Percentiles rank a stretch among this genome's conserved stretches.
These are phyloP conservation scores for Hecatera dysodea DNA, from an alignment of 2,888 invertebrate species.

Conservation along the genomic window DNA sequence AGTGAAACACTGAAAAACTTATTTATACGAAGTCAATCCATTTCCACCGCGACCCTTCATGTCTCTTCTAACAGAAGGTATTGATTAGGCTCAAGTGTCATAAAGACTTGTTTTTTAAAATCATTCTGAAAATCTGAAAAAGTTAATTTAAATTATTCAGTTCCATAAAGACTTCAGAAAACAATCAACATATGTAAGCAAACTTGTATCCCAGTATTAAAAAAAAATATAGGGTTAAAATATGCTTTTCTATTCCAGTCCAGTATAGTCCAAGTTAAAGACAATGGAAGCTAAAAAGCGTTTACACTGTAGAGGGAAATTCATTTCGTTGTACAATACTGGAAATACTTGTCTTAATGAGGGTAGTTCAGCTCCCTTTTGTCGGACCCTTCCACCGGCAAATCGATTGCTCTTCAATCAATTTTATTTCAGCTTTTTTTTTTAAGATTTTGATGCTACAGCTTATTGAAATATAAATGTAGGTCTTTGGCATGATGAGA, in stretches of 20 bases:
- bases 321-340: constrained; percentile 72
- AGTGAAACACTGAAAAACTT: no score
- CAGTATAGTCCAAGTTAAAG: constrained; percentile 61
- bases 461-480: neutral
- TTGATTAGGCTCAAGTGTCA: no score
- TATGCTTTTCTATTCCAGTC: constrained; percentile 25
- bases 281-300: constrained; percentile 70
- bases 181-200: no score
- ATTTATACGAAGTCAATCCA: no score
- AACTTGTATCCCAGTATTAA: neutral
- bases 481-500: neutral
- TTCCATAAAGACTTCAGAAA: no score
- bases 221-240: neutral
- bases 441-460: neutral
- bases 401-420: constrained; percentile 63
- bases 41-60: no score
- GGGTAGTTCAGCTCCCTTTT: constrained; percentile 56
- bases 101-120: no score
- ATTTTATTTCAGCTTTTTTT: constrained; percentile 52
- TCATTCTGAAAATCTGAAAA: no score
- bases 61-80: no score
- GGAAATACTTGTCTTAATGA: constrained; percentile 70
- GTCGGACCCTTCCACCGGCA: constrained; percentile 19
- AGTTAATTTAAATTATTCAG: no score
- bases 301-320: constrained; percentile 70